Conservation (phyloP, 2,888 invertebrate species). For the Acheta domesticus region DNA sequence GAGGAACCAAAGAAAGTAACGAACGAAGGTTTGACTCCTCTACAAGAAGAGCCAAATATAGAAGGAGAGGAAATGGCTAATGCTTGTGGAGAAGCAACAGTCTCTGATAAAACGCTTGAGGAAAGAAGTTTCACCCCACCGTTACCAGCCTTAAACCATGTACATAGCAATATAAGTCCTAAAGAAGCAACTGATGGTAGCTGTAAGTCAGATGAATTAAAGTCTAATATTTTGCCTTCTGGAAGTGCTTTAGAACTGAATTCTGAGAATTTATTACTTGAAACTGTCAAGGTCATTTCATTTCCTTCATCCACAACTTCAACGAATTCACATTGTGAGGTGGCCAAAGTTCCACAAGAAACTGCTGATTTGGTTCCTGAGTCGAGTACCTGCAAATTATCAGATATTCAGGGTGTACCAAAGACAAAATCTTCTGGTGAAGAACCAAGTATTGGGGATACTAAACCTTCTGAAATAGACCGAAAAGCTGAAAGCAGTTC, state of each 20-base stretch:
- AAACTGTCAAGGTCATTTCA: not conserved
- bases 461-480: not conserved
- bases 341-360: not conserved
- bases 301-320: not conserved
- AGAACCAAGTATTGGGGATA: too few species aligned
- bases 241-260: not conserved
- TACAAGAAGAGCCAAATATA: not conserved
- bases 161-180: slow-evolving; percentile 2
- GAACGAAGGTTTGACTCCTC: not conserved
- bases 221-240: not conserved
- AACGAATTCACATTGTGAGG: not conserved
- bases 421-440: not conserved
- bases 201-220: not conserved
- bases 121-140: slow-evolving; percentile 34
- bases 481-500: not conserved
- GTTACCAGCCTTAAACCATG: slow-evolving; percentile 21
- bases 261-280: not conserved
- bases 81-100: not conserved
- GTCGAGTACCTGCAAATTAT: slow-evolving; percentile 9
- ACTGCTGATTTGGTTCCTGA: slow-evolving; percentile 2
- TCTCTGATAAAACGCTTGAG: not conserved
- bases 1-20: slow-evolving; percentile 24
- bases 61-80: not conserved
- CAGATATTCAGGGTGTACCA: slow-evolving; percentile 1
- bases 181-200: not conserved